Evolutionary conservation across 2,888 invertebrate species (phyloP), one percentile per base, ranked within the genome.

Genomic region (Amphipoea lucens): DNA sequence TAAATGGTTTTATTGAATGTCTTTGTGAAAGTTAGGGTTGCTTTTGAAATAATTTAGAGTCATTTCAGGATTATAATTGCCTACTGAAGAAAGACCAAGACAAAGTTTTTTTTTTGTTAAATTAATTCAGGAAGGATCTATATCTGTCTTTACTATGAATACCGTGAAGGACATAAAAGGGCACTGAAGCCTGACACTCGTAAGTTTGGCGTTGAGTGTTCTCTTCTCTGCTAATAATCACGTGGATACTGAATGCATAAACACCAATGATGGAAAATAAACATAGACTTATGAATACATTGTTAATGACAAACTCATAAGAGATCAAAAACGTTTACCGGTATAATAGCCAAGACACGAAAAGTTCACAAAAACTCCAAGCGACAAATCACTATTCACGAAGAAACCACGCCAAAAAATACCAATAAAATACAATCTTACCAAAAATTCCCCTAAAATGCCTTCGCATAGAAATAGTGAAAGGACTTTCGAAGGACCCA

Each of bases 401-500:
- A 80, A 70, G 51, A 76, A 81, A 63, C 42, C 12, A 20, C 12
- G 17, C 14, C 11, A 75, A 77, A 66, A 77, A 54, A 60, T 48
- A 63, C 17, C 14, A 42, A 42, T 29, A 76, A 76, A 81, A 76
- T 74, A 48, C 36, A 40, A 71, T 36, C 67, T 23, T 11, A 40
- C 54, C 51, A 68, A 76, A 79, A 89, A 74, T 75, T 67, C 5
- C 12, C 68, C 40, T 68, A 66, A 72, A 76, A 76, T 42, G 83
- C 77, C 66, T 69, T 60, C 20, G 69, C 69, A 70, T 51, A 72
- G 51, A 71, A 87, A 83, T 78, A 76, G 66, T 65, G 42, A 87
- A 86, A 92, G 91, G 90, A 92, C 88, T 92, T 92, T 91, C 90
- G 23, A 91, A 93, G 93, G 93, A 92, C 90, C 89, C 88, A 79